Conservation (phyloP, 2,888 invertebrate species). For the Ophonus ardosiacus region DNA sequence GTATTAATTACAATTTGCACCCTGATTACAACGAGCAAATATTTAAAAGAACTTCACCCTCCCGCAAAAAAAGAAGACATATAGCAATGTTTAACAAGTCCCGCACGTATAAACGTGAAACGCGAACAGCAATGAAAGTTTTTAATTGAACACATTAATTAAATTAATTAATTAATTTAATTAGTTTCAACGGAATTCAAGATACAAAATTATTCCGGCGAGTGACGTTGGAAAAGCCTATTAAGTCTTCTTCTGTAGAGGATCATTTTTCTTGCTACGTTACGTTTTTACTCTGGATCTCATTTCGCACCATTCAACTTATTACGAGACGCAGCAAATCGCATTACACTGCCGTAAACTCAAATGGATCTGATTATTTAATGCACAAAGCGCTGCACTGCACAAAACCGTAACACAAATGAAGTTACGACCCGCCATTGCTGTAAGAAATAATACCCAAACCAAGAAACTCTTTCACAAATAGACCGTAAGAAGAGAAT, state of each 20-base stretch:
- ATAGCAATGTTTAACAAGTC: conserved; percentile 62
- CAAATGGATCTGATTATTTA: background rate
- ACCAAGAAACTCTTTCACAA: background rate
- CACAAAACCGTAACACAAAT: background rate
- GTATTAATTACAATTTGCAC: conserved; percentile 52
- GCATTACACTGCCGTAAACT: background rate
- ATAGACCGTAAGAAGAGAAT: too few species aligned
- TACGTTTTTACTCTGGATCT: conserved; percentile 50
- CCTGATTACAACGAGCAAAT: conserved; percentile 37
- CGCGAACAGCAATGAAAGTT: conserved; percentile 62
- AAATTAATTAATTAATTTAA: conserved; percentile 66
- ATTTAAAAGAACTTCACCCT: conserved; percentile 36
- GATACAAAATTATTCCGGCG: conserved; percentile 62
- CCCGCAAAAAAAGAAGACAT: conserved; percentile 56
- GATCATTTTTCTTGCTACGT: conserved; percentile 61
- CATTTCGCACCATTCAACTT: conserved; percentile 60
- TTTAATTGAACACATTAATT: conserved; percentile 65
- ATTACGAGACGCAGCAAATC: conserved; percentile 19
- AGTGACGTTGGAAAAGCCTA: conserved; percentile 60
- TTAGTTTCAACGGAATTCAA: conserved; percentile 64
- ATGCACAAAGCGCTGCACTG: background rate
- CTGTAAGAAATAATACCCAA: background rate
- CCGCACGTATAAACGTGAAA: conserved; percentile 62
- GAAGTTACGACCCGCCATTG: background rate
- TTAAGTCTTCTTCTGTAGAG: conserved; percentile 61